Evolutionary conservation across 2,888 invertebrate species (phyloP).

Genomic region (Caenorhabditis wallacei): DNA sequence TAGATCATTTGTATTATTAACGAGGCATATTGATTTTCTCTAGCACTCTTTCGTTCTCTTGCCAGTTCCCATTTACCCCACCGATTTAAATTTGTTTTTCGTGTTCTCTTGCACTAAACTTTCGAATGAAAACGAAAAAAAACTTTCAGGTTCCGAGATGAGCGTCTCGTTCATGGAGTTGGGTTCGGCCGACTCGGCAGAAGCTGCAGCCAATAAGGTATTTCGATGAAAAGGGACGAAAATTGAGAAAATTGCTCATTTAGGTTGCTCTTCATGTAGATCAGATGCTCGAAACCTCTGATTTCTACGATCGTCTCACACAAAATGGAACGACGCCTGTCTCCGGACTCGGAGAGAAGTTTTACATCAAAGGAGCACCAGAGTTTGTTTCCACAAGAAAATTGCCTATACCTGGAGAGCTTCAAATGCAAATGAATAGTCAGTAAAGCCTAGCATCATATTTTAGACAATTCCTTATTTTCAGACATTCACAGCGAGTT

Average conservation of each 20-base stretch:
- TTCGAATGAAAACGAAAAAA: background rate
- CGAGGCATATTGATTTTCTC: too few relatives aligned
- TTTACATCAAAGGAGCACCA: conserved; percentile 66
- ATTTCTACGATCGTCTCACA: conserved; percentile 66
- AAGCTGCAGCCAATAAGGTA: conserved; percentile 65
- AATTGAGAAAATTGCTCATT: background rate
- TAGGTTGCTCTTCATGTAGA: conserved; percentile 66
- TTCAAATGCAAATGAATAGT: conserved; percentile 79
- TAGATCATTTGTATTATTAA: too few relatives aligned
- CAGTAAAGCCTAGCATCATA: too few relatives aligned
- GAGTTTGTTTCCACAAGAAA: conserved; percentile 69
- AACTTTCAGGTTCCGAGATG: conserved; percentile 39
- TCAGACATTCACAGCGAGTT: conserved; percentile 96
- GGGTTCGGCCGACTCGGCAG: conserved; percentile 65
- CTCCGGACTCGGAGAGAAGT: conserved; percentile 74
- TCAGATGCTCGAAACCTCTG: conserved; percentile 64
- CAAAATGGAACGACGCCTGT: conserved; percentile 70
- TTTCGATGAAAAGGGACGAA: background rate
- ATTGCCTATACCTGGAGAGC: conserved; percentile 77
- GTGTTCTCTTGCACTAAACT: too few relatives aligned
- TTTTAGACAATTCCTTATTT: conserved; percentile 35
- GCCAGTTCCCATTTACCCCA: too few relatives aligned
- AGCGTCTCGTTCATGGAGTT: conserved; percentile 64
- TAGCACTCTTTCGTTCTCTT: too few relatives aligned
- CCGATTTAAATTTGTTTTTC: too few relatives aligned